Evolutionary conservation across 2,888 invertebrate genomes (phyloP).

Genomic region (Tetragnatha montana): DNA sequence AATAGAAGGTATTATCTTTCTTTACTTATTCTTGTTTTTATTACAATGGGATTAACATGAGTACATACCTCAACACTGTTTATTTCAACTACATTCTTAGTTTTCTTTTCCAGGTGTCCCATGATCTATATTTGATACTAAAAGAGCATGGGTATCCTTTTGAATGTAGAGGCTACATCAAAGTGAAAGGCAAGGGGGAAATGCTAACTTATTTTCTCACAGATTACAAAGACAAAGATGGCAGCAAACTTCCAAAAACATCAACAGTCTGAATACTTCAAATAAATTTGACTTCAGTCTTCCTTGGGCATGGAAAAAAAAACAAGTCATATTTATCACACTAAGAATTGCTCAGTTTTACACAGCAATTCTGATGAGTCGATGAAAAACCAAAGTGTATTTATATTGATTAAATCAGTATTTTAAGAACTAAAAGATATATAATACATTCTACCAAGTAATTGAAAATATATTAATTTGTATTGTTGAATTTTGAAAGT

Average conservation of each 20-base stretch:
- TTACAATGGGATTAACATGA: not conserved
- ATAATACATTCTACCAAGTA: not conserved
- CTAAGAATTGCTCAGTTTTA: constrained; percentile 33
- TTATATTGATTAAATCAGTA: not conserved
- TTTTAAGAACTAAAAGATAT: too few relatives aligned
- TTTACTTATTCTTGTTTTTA: not conserved
- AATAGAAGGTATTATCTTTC: not conserved
- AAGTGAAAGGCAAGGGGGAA: constrained; percentile 95
- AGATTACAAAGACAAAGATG: constrained; percentile 74
- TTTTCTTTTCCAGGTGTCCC: constrained; percentile 83
- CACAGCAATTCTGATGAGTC: not conserved
- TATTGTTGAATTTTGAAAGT: not conserved
- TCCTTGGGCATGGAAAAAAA: constrained; percentile 61
- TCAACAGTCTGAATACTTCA: constrained; percentile 43
- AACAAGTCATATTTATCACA: constrained; percentile 27
- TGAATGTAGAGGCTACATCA: constrained; percentile 88
- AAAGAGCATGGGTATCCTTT: constrained; percentile 86
- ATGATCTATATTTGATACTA: constrained; percentile 90
- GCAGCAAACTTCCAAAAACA: constrained; percentile 53
- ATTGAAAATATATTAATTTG: not conserved
- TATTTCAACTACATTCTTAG: not conserved
- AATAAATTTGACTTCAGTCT: constrained; percentile 36
- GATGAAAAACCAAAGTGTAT: not conserved
- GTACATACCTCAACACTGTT: too few relatives aligned
- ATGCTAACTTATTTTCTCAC: constrained; percentile 93